Conservation (phyloP, 2,113 vertebrate genomes). For the Falcunculus frontatus region DNA sequence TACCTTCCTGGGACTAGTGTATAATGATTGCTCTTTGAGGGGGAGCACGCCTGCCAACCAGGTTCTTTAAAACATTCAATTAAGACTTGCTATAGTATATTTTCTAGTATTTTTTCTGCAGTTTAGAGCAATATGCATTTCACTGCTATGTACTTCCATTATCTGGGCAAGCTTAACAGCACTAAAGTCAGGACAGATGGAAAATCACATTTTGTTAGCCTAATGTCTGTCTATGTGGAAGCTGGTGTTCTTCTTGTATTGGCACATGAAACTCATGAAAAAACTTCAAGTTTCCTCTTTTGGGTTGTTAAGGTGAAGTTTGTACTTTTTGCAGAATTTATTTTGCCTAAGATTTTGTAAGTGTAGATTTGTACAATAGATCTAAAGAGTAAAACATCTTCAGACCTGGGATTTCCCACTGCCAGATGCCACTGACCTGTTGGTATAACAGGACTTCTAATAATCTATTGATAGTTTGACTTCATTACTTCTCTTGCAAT, state of each 20-base stretch:
- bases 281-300: neutral
- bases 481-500: neutral
- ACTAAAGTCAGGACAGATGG: neutral
- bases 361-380: neutral
- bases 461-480: neutral
- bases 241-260: neutral
- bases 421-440: neutral
- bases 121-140: neutral
- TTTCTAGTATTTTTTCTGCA: neutral
- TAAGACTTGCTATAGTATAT: neutral
- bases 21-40: neutral
- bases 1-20: neutral
- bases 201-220: neutral
- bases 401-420: neutral
- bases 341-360: neutral
- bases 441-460: neutral
- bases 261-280: neutral
- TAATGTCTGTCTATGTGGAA: neutral
- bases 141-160: neutral
- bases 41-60: neutral
- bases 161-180: neutral
- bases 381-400: neutral
- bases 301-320: neutral
- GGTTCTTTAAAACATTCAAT: neutral
- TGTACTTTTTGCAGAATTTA: neutral